Evolutionary conservation across 2,888 invertebrate genomes (phyloP), one percentile per base, ranked within the genome.

Genomic region (Xanthostigma xanthostigma): DNA sequence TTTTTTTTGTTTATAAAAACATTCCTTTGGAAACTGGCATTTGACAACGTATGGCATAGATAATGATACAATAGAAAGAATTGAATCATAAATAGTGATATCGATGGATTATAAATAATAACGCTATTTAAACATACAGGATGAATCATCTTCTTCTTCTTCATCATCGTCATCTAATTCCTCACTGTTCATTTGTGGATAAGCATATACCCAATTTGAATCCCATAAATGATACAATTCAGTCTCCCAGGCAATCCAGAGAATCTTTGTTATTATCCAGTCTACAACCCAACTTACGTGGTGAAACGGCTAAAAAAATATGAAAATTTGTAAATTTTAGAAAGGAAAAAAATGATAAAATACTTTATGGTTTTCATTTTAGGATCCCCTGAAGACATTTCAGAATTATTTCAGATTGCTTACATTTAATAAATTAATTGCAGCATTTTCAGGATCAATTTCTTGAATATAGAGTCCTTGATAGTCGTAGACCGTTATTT

Each of bases 401-500:
- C 6, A 27, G 27, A 27, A 27, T 27, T 27, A 27, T 27, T 27
- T 6, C 27, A 27, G 27, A 27, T 27, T 27, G 27, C 60, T 61
- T 58, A 69, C 69, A 36, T 62, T 64, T 34, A 60, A 54, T 36
- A 69, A 50, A 46, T 56, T 56, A 57, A 64, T 62, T 39, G 63
- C 60, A 54, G 64, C 63, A 56, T 63, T 71, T 14, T 56, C 57
- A 4, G 56, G 54, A 27, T 58, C 59, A 17, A 65, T 64, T 2
- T 65, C 63, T 46, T 71, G 69, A 47, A 71, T 67, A 59, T 92
- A 92, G 36, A 87, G 69, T 1, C 82, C 88, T 64, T 93, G 92
- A 60, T 87, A 90, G 64, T 93, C 91, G 59, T 82, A 90, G 44
- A 92, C 78, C 35, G 79, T 77, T 1, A 90, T 78, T 53, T 78